Percentiles rank a stretch among this genome's conserved stretches.
Conservation (phyloP, 2,888 invertebrate species). For the Rotaria socialis region DNA sequence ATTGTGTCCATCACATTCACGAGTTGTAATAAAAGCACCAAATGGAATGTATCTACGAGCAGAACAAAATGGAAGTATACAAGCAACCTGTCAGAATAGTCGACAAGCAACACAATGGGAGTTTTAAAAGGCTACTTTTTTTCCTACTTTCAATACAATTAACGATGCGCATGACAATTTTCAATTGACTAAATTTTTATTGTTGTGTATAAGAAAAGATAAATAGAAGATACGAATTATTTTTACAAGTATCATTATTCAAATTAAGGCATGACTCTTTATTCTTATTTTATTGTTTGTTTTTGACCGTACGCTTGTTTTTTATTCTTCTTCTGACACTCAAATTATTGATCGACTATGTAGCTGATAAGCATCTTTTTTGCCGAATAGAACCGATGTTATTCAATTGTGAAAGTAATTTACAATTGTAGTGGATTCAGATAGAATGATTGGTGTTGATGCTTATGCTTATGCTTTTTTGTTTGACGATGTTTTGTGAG, state of each 20-base stretch:
- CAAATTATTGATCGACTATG: neutral
- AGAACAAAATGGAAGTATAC: conserved; percentile 55
- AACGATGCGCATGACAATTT: neutral
- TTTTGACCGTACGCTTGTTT: neutral
- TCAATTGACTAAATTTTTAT: neutral
- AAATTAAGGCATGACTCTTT: neutral
- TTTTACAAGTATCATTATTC: neutral
- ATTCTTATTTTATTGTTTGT: neutral
- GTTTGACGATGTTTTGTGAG: neutral
- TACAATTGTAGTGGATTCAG: neutral
- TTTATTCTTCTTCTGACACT: neutral
- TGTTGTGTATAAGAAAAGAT: neutral
- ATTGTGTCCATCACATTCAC: conserved; percentile 77
- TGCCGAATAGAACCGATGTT: neutral
- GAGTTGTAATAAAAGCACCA: conserved; percentile 77
- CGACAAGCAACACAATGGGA: conserved; percentile 46
- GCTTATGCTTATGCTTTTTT: neutral
- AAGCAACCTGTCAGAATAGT: conserved; percentile 35
- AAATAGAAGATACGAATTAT: neutral
- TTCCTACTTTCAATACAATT: neutral
- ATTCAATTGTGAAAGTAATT: neutral
- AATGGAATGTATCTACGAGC: conserved; percentile 63
- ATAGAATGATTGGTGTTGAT: neutral
- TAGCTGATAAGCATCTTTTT: neutral
- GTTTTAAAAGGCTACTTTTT: conserved; percentile 20